These are phyloP conservation scores for Caenorhabditis zanzibari DNA, from an alignment of 2,888 invertebrate genomes.

Conservation along the genomic window DNA sequence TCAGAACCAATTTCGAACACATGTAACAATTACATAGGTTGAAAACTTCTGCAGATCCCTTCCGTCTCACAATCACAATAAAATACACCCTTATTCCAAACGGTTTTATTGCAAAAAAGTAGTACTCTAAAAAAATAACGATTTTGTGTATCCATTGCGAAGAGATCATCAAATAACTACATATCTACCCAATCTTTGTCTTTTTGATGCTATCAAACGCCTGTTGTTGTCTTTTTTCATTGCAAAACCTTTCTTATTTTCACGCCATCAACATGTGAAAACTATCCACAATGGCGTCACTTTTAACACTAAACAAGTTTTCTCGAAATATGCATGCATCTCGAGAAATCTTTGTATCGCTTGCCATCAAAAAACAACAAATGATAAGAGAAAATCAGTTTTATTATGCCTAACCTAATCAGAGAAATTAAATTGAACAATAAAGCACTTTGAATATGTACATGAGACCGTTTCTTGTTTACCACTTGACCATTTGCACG, in stretches of 20 bases:
- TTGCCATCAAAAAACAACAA: background rate
- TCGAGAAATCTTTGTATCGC: conserved; percentile 8
- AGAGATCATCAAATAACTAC: background rate
- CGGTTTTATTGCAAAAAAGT: background rate
- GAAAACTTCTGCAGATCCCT: no score
- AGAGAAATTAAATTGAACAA: conserved; percentile 12
- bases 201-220: conserved; percentile 23
- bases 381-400: conserved; percentile 22
- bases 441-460: conserved; percentile 37
- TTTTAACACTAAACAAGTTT: conserved; percentile 12
- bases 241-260: conserved; percentile 21
- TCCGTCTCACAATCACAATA: no score
- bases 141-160: background rate
- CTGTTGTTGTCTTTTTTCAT: conserved; percentile 20
- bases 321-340: conserved; percentile 2
- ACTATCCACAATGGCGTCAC: conserved; percentile 1
- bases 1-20: no score
- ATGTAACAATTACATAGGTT: no score
- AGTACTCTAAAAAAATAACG: background rate
- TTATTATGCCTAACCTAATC: conserved; percentile 32
- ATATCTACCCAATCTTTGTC: conserved; percentile 2
- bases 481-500: conserved; percentile 75
- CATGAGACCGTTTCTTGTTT: conserved; percentile 33
- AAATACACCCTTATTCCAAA: no score
- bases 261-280: conserved; percentile 37